Conservation (phyloP, 2,888 invertebrate species). For the Podotricha telesiphe region DNA sequence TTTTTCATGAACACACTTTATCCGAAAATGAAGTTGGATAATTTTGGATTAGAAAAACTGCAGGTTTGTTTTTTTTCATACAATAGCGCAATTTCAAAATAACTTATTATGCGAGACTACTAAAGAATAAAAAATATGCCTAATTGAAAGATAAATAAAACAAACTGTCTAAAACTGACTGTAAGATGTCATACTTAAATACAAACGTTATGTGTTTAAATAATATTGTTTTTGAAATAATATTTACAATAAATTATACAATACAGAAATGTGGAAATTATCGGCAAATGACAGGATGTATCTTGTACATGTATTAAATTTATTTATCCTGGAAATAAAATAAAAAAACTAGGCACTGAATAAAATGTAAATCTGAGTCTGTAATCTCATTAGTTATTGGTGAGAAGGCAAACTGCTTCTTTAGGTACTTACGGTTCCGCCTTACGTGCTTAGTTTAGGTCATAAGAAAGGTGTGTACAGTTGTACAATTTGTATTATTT, state of each 20-base stretch:
- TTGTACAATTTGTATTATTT: conserved; percentile 2
- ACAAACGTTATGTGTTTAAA: no score
- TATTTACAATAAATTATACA: no score
- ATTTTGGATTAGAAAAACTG: conserved; percentile 77
- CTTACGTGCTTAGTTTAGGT: conserved; percentile 26
- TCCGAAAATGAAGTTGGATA: conserved; percentile 75
- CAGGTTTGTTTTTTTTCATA: conserved; percentile 59
- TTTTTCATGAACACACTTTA: conserved; percentile 28
- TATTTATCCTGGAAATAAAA: background rate
- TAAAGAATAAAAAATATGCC: no score
- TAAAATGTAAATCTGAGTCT: conserved; percentile 6
- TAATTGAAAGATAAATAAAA: no score
- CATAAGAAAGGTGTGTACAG: conserved; percentile 6
- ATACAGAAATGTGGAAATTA: no score
- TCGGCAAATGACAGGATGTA: no score
- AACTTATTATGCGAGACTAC: no score
- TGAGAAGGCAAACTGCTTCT: conserved; percentile 36
- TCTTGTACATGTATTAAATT: no score
- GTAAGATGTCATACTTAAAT: no score
- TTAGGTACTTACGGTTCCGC: conserved; percentile 21
- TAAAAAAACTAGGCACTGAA: background rate
- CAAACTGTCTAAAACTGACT: no score
- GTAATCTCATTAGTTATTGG: conserved; percentile 25
- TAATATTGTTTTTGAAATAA: no score
- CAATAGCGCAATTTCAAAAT: no score